Conservation (phyloP, 37 sponge, comb jelly and placozoan genomes). For the Theonella swinhoei region DNA sequence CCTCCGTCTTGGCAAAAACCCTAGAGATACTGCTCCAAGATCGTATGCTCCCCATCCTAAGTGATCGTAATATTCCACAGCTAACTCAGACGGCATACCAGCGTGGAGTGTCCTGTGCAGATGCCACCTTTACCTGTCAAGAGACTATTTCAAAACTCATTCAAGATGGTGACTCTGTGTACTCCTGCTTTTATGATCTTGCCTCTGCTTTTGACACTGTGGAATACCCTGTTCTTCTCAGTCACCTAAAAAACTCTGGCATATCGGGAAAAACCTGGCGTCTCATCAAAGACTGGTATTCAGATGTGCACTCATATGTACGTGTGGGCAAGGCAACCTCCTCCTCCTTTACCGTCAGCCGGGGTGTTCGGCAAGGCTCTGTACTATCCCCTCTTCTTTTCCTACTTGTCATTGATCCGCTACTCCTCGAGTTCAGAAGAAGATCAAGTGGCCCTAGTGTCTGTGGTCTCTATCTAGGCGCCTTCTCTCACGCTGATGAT, state of each 20-base stretch:
- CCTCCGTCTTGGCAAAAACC: conserved; percentile 25
- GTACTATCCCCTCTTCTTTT: conserved; percentile 9
- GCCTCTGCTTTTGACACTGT: conserved; percentile 15
- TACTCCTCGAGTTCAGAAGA: background rate
- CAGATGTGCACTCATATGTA: background rate
- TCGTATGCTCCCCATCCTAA: background rate
- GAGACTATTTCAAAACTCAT: background rate
- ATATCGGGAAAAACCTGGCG: conserved; percentile 1
- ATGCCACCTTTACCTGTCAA: conserved; percentile 14
- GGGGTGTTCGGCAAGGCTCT: conserved; percentile 11
- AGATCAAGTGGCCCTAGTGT: background rate
- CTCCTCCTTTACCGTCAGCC: background rate
- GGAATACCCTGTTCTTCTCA: conserved; percentile 12
- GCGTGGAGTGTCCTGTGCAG: conserved; percentile 10
- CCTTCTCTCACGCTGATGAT: conserved; percentile 13
- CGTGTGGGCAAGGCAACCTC: background rate
- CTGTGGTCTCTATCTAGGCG: conserved; percentile 10
- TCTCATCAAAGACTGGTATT: conserved; percentile 5
- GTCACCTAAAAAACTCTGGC: background rate
- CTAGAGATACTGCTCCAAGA: conserved; percentile 17
- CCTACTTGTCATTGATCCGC: conserved; percentile 7
- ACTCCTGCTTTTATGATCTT: conserved; percentile 25
- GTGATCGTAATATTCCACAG: background rate
- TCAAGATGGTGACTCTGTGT: conserved; percentile 6
- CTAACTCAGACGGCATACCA: conserved; percentile 42